A percentile compares a stretch with the other conserved stretches of the same genome.
Conservation (phyloP, 2,113 vertebrate genomes). For the Condylura cristata region DNA sequence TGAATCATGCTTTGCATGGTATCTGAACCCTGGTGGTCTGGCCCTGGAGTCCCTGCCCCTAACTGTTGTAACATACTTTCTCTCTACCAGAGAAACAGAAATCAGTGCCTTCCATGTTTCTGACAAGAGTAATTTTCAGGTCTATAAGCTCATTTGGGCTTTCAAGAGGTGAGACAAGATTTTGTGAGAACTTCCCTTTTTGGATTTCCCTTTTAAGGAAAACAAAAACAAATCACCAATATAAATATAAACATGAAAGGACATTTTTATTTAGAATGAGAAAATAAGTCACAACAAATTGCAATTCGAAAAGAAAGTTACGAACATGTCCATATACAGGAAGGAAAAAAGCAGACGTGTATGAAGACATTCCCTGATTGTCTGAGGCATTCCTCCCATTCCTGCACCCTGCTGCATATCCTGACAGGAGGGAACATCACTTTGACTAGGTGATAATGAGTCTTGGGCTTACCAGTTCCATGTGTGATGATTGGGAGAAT, state of each 20-base stretch:
- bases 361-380: not conserved
- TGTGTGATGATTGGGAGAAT: not conserved
- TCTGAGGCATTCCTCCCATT: too few relatives aligned
- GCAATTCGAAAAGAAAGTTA: conserved; percentile 21
- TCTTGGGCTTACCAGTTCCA: not conserved
- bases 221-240: not conserved
- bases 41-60: not conserved
- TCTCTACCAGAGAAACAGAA: not conserved
- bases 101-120: too few relatives aligned
- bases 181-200: not conserved
- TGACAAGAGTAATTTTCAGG: not conserved
- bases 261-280: not conserved
- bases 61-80: not conserved
- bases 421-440: not conserved
- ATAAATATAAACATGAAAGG: not conserved
- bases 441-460: not conserved
- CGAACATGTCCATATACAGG: not conserved
- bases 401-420: not conserved
- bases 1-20: not conserved
- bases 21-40: not conserved
- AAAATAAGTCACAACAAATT: conserved; percentile 18
- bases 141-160: not conserved
- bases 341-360: not conserved
- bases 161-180: not conserved
- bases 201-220: not conserved